Evolutionary conservation across 2,113 vertebrate species (phyloP), one percentile per base, ranked within the genome.

Genomic region (Chelonoidis abingdonii): DNA sequence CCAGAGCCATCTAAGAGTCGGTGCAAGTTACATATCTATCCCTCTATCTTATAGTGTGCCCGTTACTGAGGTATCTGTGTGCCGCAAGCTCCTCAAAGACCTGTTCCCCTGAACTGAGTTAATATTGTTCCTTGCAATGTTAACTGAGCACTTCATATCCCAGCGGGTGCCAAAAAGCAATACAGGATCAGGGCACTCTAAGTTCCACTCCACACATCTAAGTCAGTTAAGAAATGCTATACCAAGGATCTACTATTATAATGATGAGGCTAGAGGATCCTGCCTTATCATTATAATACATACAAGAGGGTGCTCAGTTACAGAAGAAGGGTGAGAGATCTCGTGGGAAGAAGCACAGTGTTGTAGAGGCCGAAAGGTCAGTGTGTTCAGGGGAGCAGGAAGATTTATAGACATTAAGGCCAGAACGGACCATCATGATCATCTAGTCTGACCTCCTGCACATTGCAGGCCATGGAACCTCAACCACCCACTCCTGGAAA

Each of bases 301-400:
- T 0, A 1, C 31, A 7, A 1, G 16, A 0, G 0, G 65, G 29
- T 21, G 21, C n/a, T 83, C n/a, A 22, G 65, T 72, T 38, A 38
- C 35, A 72, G 19, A 44, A 35, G 10, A 14, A 91, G 24, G 24
- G 52, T 13, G 47, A 29, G 56, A 38, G 19, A 10, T 21, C 14
- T 31, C 69, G 21, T 72, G 17, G 72, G 75, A 47, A 44, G 12
- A 47, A 27, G 25, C 24, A 44, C 12, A 47, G 6, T 0, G 0
- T 31, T 0, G 0, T 82, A 72, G 47, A 78, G 52, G 90, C 27
- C 93, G 56, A 47, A 52, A 81, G 52, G 38, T 22, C 50, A 50
- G 22, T 85, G 44, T 6, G 13, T 11, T 83, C 53, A 75, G 83
- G 5, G 12, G 2, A 29, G 89, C 49, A 90, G 6, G 41, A 56